A percentile compares a stretch with the other conserved stretches of the same genome.
Conservation (phyloP, 2,888 invertebrate genomes). For the Acrobasis repandana region DNA sequence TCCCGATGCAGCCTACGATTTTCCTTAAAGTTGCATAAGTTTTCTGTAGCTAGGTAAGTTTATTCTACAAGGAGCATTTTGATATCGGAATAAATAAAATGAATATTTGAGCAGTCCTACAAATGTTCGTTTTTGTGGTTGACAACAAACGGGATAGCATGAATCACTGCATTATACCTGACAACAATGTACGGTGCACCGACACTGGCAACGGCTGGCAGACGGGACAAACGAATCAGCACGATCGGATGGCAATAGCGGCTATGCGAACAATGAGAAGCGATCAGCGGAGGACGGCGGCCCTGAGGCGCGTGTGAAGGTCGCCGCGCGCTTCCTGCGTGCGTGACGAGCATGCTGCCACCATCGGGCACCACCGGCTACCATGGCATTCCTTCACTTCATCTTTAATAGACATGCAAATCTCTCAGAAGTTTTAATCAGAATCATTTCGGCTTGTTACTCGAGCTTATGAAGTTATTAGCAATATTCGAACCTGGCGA, state of each 20-base stretch:
- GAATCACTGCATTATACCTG: constrained; percentile 14
- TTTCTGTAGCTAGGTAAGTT: background rate
- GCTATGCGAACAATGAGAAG: constrained; percentile 59
- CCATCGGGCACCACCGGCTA: constrained; percentile 17
- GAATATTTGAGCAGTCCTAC: background rate
- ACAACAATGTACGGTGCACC: constrained; percentile 11
- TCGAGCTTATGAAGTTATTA: background rate
- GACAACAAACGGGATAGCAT: constrained; percentile 10
- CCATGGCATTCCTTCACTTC: background rate
- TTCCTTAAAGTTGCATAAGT: background rate
- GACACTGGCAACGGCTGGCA: background rate
- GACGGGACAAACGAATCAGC: constrained; percentile 26
- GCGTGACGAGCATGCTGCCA: constrained; percentile 73
- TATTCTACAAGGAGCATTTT: no score
- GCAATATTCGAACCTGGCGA: constrained; percentile 34
- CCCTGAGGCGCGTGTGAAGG: constrained; percentile 77
- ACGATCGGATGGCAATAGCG: constrained; percentile 38
- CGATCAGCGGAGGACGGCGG: constrained; percentile 55
- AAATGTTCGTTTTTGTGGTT: background rate
- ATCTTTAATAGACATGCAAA: background rate
- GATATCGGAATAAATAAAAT: background rate
- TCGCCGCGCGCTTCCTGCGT: constrained; percentile 74
- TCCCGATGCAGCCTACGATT: background rate
- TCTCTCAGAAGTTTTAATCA: background rate
- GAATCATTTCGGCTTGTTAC: background rate